These are phyloP conservation scores for Sceloporus undulatus DNA, from an alignment of 2,113 vertebrate genomes.

Conservation along the genomic window DNA sequence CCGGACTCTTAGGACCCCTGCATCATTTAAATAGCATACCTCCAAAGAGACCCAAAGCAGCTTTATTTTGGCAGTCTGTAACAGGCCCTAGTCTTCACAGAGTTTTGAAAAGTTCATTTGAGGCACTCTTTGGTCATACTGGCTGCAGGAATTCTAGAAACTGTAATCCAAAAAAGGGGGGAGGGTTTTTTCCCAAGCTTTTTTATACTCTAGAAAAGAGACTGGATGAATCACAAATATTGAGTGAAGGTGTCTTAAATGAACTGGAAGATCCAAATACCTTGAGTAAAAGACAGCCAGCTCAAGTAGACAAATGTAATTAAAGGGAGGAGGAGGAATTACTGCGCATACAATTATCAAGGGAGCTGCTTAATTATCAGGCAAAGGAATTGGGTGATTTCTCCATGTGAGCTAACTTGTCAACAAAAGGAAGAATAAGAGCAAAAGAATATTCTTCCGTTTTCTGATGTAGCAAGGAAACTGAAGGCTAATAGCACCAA, in stretches of 20 bases:
- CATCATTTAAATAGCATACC: too few relatives aligned
- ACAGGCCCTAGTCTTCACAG: too few relatives aligned
- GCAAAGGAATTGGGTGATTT: conserved; percentile 26
- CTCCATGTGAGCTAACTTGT: conserved; percentile 46
- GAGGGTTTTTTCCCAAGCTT: too few relatives aligned
- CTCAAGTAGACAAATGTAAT: conserved; percentile 73
- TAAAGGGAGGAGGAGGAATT: conserved; percentile 62
- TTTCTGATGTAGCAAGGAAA: conserved; percentile 47
- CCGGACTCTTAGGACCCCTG: too few relatives aligned
- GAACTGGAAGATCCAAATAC: conserved; percentile 28
- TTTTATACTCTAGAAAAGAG: neutral
- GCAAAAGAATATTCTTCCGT: conserved; percentile 37
- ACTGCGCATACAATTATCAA: conserved; percentile 60
- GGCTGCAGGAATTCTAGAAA: too few relatives aligned
- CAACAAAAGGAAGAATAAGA: conserved; percentile 44
- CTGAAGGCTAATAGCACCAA: conserved; percentile 4
- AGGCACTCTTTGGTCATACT: too few relatives aligned
- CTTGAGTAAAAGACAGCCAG: conserved; percentile 60
- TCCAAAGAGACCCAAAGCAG: too few relatives aligned
- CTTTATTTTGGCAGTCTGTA: too few relatives aligned
- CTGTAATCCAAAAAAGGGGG: too few relatives aligned
- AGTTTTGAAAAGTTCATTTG: too few relatives aligned
- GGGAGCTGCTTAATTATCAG: conserved; percentile 70
- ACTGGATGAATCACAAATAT: neutral
- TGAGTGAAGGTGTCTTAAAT: conserved; percentile 25